phyloP scores from a whole-genome alignment of 2,888 invertebrate genomes.

The Rhamnusium bicolor region DNA sequence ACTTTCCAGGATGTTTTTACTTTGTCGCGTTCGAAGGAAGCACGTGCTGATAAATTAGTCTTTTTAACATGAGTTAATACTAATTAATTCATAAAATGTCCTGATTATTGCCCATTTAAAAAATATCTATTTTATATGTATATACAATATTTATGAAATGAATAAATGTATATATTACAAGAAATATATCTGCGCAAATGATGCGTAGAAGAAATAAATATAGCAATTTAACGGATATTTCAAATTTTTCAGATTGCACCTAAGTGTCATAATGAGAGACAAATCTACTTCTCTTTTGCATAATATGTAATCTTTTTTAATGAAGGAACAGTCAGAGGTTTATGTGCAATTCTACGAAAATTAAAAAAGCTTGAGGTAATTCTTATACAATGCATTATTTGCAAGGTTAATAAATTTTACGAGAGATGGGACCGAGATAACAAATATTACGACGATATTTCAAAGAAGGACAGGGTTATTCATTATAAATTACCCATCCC shows the following conservation, averaged over 20 bases:
- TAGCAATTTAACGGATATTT: constrained; percentile 20
- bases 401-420: too few relatives aligned
- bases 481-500: too few relatives aligned
- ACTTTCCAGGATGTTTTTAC: constrained; percentile 45
- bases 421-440: too few relatives aligned
- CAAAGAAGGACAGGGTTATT: too few relatives aligned
- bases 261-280: background rate
- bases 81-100: constrained; percentile 34
- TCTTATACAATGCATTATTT: too few relatives aligned
- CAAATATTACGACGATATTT: too few relatives aligned
- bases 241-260: background rate
- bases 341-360: background rate
- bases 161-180: background rate
- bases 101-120: constrained; percentile 22
- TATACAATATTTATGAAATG: constrained; percentile 20
- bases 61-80: constrained; percentile 30
- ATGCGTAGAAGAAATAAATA: background rate
- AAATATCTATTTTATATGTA: constrained; percentile 13
- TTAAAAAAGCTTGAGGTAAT: background rate
- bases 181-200: constrained; percentile 9
- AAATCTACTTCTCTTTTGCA: background rate
- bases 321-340: background rate
- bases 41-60: constrained; percentile 45
- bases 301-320: too few relatives aligned
- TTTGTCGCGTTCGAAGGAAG: constrained; percentile 39